A percentile compares a stretch with the other conserved stretches of the same genome.
Evolutionary conservation across 2,888 invertebrate species (phyloP).

Genomic region (Luffia ferchaultella): DNA sequence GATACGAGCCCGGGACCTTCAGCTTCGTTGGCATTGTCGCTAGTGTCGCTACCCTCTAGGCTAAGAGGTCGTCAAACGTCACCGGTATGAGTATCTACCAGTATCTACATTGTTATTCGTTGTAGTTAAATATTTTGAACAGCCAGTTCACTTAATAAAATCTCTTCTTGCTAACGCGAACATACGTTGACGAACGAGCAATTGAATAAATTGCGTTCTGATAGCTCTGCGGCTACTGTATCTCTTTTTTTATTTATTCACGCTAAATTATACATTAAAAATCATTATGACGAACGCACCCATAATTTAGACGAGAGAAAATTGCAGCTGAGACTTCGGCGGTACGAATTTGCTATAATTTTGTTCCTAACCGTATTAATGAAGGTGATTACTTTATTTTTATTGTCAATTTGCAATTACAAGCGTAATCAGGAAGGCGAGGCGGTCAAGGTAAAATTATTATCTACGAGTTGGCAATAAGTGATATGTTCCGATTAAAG

Average conservation of each 20-base stretch:
- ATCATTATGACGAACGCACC: conserved; percentile 12
- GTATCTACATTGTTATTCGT: too few species aligned
- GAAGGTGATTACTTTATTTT: conserved; percentile 24
- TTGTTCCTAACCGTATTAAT: conserved; percentile 17
- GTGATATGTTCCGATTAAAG: neutral
- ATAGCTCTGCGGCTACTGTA: neutral
- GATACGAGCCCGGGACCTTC: too few species aligned
- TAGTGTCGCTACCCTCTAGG: too few species aligned
- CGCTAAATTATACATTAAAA: conserved; percentile 8
- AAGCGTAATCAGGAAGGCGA: conserved; percentile 20
- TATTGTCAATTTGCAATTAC: conserved; percentile 30
- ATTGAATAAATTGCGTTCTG: neutral
- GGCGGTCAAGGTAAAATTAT: neutral
- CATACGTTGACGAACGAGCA: neutral
- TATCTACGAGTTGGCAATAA: conserved; percentile 7
- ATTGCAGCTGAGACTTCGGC: conserved; percentile 27
- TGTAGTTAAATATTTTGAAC: too few species aligned
- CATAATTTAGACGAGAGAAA: conserved; percentile 22
- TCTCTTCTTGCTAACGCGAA: too few species aligned
- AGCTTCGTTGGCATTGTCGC: too few species aligned
- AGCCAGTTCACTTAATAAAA: too few species aligned
- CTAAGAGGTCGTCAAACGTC: too few species aligned
- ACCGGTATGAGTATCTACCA: too few species aligned
- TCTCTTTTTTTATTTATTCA: neutral
- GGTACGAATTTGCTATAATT: conserved; percentile 7